A percentile compares a stretch with the other conserved stretches of the same genome.
Conservation (phyloP, 2,888 invertebrate species). For the Dryomyza anilis region DNA sequence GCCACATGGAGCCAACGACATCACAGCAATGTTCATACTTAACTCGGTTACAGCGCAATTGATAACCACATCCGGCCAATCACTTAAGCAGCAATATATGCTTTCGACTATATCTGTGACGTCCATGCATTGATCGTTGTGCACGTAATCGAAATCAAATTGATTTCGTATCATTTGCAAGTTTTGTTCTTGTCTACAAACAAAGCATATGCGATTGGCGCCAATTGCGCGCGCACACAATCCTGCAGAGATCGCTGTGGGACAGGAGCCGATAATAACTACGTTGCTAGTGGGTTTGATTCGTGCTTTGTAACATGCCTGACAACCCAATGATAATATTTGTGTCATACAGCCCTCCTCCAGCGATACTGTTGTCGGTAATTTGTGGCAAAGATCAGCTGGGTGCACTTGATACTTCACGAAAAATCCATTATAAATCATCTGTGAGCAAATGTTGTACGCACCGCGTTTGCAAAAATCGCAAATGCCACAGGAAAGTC, state of each 20-base stretch:
- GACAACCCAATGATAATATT: slow-evolving; percentile 49
- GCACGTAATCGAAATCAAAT: slow-evolving; percentile 43
- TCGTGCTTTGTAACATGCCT: slow-evolving; percentile 47
- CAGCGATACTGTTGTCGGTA: slow-evolving; percentile 41
- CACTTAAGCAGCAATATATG: slow-evolving; percentile 38
- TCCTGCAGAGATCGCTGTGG: slow-evolving; percentile 47
- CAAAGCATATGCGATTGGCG: slow-evolving; percentile 45
- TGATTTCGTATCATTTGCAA: slow-evolving; percentile 38
- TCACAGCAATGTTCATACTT: slow-evolving; percentile 50
- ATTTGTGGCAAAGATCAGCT: slow-evolving; percentile 50
- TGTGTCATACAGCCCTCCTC: slow-evolving; percentile 48
- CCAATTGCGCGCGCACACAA: slow-evolving; percentile 50
- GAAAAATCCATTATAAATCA: slow-evolving; percentile 51
- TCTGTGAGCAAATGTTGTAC: slow-evolving; percentile 50
- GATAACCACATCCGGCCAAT: slow-evolving; percentile 50
- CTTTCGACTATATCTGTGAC: slow-evolving; percentile 41
- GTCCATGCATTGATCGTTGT: slow-evolving; percentile 33
- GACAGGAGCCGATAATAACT: slow-evolving; percentile 48
- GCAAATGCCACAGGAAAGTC: slow-evolving; percentile 84
- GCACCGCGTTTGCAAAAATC: slow-evolving; percentile 72
- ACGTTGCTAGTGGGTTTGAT: slow-evolving; percentile 49
- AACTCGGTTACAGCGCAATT: slow-evolving; percentile 49
- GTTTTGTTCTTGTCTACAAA: slow-evolving; percentile 37
- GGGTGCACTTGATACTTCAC: slow-evolving; percentile 49
- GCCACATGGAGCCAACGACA: slow-evolving; percentile 48